Evolutionary conservation across 2,113 vertebrate species (phyloP), one percentile per base, ranked within the genome.

Genomic region (Psittacula cyanocephala): DNA sequence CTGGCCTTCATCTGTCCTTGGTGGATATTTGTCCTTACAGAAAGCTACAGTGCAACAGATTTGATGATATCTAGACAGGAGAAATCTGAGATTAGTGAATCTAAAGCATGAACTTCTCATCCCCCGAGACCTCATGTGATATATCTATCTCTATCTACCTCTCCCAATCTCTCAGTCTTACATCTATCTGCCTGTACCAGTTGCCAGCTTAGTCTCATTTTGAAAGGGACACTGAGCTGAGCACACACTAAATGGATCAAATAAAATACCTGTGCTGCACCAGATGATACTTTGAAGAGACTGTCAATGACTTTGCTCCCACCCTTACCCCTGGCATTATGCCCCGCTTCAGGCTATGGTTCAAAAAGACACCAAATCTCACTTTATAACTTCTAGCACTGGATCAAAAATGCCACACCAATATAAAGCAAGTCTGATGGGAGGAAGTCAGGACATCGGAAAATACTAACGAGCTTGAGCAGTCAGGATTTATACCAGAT

Each of bases 41-140:
- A 86, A 92, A 53, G 43, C 77, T 47, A 53, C 10, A 43, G 8
- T 2, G 4, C 71, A 68, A 53, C 7, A 2, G 59, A 81, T 60
- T 67, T 81, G 55, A 75, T 78, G 49, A 17, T 88, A 88, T 50
- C 72, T 84, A 78, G 46, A 59, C 33, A 71, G 69, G 18, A 84
- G 33, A 64, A 24, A 77, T 78, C 64, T 77, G 22, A 79, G 60
- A 95, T 84, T 53, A 70, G 50, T 59, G 60, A 86, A 59, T 83
- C 17, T 75, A 93, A 90, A 70, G 60, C 64, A 83, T 22, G 20
- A 74, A 46, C 89, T 86, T 89, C 47, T 89, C 55, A 81, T 84
- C 55, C 69, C 44, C 85, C 24, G 17, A 83, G 46, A 81, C 64
- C 64, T 86, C 43, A 12, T 24, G 22, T 44, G 29, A 70, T 41